These are phyloP conservation scores for Elanoides forficatus DNA, from an alignment of 2,113 vertebrate species.

Conservation along the genomic window DNA sequence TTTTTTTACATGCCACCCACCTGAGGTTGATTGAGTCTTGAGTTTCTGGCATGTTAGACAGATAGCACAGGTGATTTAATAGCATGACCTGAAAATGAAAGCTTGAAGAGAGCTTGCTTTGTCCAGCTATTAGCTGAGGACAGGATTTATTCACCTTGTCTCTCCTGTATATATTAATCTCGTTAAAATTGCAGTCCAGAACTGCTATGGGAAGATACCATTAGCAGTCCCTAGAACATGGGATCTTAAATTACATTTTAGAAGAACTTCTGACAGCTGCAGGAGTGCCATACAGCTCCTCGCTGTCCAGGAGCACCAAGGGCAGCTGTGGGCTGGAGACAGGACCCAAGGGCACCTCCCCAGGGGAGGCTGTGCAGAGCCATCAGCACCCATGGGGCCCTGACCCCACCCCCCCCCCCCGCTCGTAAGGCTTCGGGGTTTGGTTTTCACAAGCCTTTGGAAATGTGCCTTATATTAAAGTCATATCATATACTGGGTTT, in stretches of 20 bases:
- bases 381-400: rapidly evolving
- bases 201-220: neutral
- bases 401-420: too few species aligned
- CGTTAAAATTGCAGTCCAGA: neutral
- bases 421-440: neutral
- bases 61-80: neutral
- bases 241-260: neutral
- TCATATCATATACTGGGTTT: neutral
- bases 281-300: neutral
- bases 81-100: neutral
- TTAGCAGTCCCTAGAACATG: neutral
- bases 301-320: rapidly evolving
- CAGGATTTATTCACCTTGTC: neutral
- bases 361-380: rapidly evolving
- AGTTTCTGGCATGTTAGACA: neutral
- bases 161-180: neutral
- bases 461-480: neutral
- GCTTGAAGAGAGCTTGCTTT: neutral
- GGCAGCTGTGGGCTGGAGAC: neutral
- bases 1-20: neutral
- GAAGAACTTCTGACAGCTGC: neutral
- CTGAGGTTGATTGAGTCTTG: neutral
- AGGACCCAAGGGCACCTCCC: rapidly evolving
- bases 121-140: neutral
- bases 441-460: neutral